Base-by-base conservation (phyloP, 2,113 vertebrate species). In the Hiodon alosoides region DNA sequence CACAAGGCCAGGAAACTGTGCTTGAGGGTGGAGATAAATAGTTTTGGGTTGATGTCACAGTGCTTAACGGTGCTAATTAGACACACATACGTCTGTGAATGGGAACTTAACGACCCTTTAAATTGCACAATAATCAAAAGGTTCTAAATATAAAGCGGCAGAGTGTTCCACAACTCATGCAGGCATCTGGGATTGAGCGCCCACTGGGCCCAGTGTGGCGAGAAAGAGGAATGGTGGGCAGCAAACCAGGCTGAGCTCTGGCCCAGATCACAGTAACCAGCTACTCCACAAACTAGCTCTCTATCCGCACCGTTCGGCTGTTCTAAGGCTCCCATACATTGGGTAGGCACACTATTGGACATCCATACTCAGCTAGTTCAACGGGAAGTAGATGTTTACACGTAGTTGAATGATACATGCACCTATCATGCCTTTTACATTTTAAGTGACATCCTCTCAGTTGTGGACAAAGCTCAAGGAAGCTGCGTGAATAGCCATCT, bases 401-500 rank as follows among this genome's bases (percentile, higher is more conserved):
- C 67, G 65, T 46, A 48, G n/a, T 31, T 31, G 31, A 31, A 31
- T 31, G 31, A 31, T 31, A 31, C 31, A 2, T 31, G 31, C 31
- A 31, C 31, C 0, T 31, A 31, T 31, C 31, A 31, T 31, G 31
- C 31, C 10, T 68, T 76, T 73, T 75, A 57, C 74, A 74, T 78
- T 80, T 71, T 75, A 70, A 77, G 70, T 71, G 55, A 71, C 75
- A 74, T 61, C 75, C 73, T 79, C 75, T 78, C 74, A 59, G 74
- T 68, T 76, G 77, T 79, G 80, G 77, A 53, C 67, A 58, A 70
- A 83, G 84, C 81, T 79, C 73, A 81, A 77, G 79, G 81, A 87
- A 82, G 80, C 79, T 82, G 88, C 91, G 89, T 92, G 90, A 93
- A 93, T 91, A 90, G 87, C 87, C 89, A 89, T 91, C 90, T 89